Percentiles rank a stretch among this genome's conserved stretches.
Conservation (phyloP, 2,888 invertebrate genomes). For the Pollenia griseotomentosa region DNA sequence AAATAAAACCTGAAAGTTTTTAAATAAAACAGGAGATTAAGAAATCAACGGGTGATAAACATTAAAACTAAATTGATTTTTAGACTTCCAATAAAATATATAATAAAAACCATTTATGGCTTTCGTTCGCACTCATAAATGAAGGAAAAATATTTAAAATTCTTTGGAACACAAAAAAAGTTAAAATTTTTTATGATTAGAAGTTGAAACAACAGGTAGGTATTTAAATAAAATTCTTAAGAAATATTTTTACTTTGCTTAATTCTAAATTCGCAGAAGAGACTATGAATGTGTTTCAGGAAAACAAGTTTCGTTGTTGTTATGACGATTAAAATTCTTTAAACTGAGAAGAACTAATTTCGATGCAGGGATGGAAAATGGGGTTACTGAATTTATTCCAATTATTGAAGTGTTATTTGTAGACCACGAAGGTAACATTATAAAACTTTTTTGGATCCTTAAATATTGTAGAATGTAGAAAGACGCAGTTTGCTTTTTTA, state of each 20-base stretch:
- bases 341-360: background rate
- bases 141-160: slow-evolving; percentile 23
- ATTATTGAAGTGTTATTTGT: too few species aligned
- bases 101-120: slow-evolving; percentile 1
- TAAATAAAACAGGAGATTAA: slow-evolving; percentile 40
- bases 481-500: too few species aligned
- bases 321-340: background rate
- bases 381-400: too few species aligned
- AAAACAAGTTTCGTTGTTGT: slow-evolving; percentile 16
- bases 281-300: background rate
- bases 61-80: slow-evolving; percentile 67
- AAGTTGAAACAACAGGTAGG: slow-evolving; percentile 54
- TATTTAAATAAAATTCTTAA: slow-evolving; percentile 55
- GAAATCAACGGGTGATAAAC: slow-evolving; percentile 73
- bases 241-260: slow-evolving; percentile 36
- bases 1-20: slow-evolving; percentile 9
- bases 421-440: too few species aligned
- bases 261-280: slow-evolving; percentile 11
- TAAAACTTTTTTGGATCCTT: too few species aligned
- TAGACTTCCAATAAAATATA: slow-evolving; percentile 41
- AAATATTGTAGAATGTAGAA: too few species aligned
- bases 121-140: slow-evolving; percentile 17
- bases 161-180: slow-evolving; percentile 2
- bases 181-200: background rate
- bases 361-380: background rate